Base-by-base conservation (phyloP, 1,140 invertebrate genomes). In the Leptinotarsa defecta region DNA sequence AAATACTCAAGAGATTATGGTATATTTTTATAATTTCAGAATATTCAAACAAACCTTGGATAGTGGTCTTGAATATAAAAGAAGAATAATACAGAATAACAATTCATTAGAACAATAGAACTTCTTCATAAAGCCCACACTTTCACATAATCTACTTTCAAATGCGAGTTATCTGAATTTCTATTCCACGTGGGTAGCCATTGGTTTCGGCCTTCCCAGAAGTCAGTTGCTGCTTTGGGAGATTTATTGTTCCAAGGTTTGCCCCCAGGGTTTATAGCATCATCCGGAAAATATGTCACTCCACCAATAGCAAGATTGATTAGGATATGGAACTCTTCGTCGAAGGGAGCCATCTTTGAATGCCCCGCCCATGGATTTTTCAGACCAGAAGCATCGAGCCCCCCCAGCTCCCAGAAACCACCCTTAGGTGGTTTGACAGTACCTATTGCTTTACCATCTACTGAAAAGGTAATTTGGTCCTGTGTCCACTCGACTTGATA, bases 281-380 rank as follows among this genome's bases (percentile, higher is more conserved):
- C 80, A 76, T 90, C 88, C 13, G 87, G 84, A 84, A 89, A 89
- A 81, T 83, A 89, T 19, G 78, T 82, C 2, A 68, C 48, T 17
- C 89, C 84, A 3, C 85, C 85, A 73, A 77, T 27, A 75, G 81
- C 61, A 24, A 82, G 68, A 83, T 92, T 92, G 17, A 92, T 84
- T 63, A 92, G 89, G 17, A 93, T 76, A 79, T 91, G 91, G 83
- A 92, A 92, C 88, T 92, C 76, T 77, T 87, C 82, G 81, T 90
- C 88, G 77, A 90, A 90, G 4, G 89, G 89, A 22, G 89, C 88
- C 84, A 88, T 87, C 74, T 84, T 84, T 0, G 76, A 74, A 8
- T 82, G 83, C 13, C 74, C 68, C 17, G 76, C 69, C 88, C 88
- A 89, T 15, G 81, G 81, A 80, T 86, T 84, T 4, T 78, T 70